Conservation (phyloP, 2,888 invertebrate genomes). For the Choreutis nemorana region DNA sequence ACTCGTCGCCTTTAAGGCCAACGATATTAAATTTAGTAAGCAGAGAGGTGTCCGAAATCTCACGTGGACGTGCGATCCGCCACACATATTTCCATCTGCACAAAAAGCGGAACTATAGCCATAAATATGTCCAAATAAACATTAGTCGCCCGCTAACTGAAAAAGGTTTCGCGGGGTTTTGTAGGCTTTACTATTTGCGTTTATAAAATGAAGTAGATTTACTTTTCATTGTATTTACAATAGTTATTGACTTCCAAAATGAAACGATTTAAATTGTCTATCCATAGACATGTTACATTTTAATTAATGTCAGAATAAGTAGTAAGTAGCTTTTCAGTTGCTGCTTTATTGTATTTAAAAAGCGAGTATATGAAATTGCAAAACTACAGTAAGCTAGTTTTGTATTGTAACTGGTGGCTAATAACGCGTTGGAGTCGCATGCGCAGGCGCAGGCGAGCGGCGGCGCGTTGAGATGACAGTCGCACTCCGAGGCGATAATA, state of each 20-base stretch:
- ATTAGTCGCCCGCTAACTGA: conserved; percentile 51
- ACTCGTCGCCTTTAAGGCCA: conserved; percentile 55
- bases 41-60: conserved; percentile 67
- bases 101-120: conserved; percentile 68
- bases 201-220: too few relatives aligned
- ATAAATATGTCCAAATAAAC: conserved; percentile 68
- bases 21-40: conserved; percentile 66
- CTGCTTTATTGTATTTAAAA: too few relatives aligned
- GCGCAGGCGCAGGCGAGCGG: conserved; percentile 14
- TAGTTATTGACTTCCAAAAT: too few relatives aligned
- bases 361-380: too few relatives aligned
- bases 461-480: conserved; percentile 41
- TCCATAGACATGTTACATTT: too few relatives aligned
- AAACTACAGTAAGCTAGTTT: too few relatives aligned
- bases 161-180: conserved; percentile 43
- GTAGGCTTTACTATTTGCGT: conserved; percentile 23
- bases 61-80: conserved; percentile 67
- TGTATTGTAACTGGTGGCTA: too few relatives aligned
- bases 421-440: too few relatives aligned
- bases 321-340: too few relatives aligned
- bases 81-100: conserved; percentile 66
- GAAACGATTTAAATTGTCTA: too few relatives aligned
- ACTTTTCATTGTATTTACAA: too few relatives aligned
- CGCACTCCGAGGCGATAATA: conserved; percentile 53
- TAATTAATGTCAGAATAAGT: too few relatives aligned